phyloP scores from a whole-genome alignment of 1,140 invertebrate genomes.

The Nilaparvata lugens region DNA sequence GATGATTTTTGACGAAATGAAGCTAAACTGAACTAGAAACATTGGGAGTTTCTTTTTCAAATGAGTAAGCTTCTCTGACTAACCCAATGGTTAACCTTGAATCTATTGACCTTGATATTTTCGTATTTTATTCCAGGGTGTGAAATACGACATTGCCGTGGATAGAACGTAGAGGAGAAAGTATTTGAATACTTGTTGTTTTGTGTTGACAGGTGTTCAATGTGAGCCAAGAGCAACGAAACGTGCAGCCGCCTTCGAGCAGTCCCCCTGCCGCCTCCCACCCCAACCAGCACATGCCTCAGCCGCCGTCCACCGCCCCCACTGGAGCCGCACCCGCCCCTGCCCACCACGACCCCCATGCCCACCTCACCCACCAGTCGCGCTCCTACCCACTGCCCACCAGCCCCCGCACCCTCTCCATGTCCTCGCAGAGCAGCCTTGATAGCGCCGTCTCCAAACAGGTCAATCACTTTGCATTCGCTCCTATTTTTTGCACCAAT shows the following conservation, averaged over 20 bases:
- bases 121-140: no score
- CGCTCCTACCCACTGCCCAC: conserved; percentile 38
- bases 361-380: conserved; percentile 40
- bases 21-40: no score
- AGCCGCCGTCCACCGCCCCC: conserved; percentile 7
- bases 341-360: conserved; percentile 29
- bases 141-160: no score
- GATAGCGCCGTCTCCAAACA: conserved; percentile 59
- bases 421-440: conserved; percentile 69
- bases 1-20: no score
- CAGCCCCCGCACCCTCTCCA: conserved; percentile 53
- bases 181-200: neutral
- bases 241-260: conserved; percentile 41
- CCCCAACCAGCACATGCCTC: conserved; percentile 5
- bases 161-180: neutral
- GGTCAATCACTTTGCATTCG: no score
- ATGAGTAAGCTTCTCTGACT: no score
- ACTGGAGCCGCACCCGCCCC: conserved; percentile 8
- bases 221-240: conserved; percentile 49
- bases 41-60: no score
- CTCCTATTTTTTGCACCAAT: no score
- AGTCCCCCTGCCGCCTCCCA: conserved; percentile 8
- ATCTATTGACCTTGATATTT: no score
- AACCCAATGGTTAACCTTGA: no score
- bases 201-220: conserved; percentile 48